Conservation (phyloP, 64 coral and sea anemone species). For the Stichodactyla mertensii region DNA sequence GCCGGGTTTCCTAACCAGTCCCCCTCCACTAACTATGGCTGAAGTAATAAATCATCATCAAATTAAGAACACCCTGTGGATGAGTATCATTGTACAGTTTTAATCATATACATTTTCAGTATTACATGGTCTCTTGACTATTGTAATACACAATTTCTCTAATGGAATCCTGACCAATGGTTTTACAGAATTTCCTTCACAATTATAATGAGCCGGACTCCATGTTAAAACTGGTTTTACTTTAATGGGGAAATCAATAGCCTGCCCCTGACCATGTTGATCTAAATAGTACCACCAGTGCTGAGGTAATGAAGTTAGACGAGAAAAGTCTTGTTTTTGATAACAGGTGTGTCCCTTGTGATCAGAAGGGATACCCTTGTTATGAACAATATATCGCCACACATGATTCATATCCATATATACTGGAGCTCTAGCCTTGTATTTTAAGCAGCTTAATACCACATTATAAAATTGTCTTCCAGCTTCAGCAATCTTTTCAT, state of each 20-base stretch:
- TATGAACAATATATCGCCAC: background rate
- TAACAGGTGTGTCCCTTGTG: constrained; percentile 7
- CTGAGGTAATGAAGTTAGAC: constrained; percentile 26
- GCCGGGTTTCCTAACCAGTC: constrained; percentile 14
- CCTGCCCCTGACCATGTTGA: constrained; percentile 27
- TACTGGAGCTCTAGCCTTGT: background rate
- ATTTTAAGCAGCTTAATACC: too few relatives aligned
- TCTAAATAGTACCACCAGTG: constrained; percentile 45
- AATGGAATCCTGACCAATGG: background rate
- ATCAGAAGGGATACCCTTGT: background rate
- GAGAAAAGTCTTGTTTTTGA: constrained; percentile 14
- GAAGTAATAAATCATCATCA: background rate
- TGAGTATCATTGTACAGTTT: background rate
- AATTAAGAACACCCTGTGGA: background rate
- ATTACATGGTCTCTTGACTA: background rate
- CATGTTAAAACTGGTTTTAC: constrained; percentile 21
- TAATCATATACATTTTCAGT: background rate
- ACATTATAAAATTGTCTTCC: too few relatives aligned
- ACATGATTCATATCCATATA: constrained; percentile 23
- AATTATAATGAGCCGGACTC: constrained; percentile 6
- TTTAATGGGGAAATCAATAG: constrained; percentile 50
- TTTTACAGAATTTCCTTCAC: background rate
- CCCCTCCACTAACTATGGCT: constrained; percentile 25
- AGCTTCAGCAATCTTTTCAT: too few relatives aligned
- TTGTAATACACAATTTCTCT: background rate